These are phyloP conservation scores for Cichlasoma orientale DNA, from an alignment of 2,797 vertebrate genomes.

Conservation along the genomic window DNA sequence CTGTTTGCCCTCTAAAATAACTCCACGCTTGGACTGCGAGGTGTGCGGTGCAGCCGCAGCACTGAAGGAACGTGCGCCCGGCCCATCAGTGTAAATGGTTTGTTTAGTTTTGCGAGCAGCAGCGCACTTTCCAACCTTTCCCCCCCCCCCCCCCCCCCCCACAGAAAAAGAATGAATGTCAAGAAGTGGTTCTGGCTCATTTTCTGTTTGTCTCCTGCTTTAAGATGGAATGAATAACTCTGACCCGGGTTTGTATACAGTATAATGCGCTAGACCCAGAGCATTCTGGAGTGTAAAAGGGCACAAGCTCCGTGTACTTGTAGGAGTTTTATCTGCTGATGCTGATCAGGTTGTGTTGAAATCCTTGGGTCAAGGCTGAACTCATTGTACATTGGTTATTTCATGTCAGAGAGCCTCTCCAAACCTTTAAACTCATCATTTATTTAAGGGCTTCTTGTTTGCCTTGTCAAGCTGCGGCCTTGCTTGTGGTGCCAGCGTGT, in stretches of 20 bases:
- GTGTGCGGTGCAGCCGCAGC: conserved; percentile 32
- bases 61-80: conserved; percentile 43
- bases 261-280: background rate
- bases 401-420: conserved; percentile 71
- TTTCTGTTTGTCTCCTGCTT: conserved; percentile 37
- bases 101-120: conserved; percentile 42
- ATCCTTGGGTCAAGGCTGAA: conserved; percentile 57
- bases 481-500: conserved; percentile 76
- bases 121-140: conserved; percentile 14
- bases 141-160: background rate
- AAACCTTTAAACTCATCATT: conserved; percentile 80
- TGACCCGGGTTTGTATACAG: conserved; percentile 20
- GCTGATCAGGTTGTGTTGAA: conserved; percentile 45
- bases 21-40: conserved; percentile 31
- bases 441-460: conserved; percentile 80
- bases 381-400: conserved; percentile 54
- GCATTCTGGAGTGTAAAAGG: conserved; percentile 11
- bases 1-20: conserved; percentile 47
- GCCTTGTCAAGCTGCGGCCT: conserved; percentile 83
- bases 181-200: conserved; percentile 29
- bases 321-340: conserved; percentile 1
- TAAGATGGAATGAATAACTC: conserved; percentile 18
- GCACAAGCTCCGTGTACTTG: conserved; percentile 2
- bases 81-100: conserved; percentile 48
- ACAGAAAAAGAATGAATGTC: background rate